A percentile compares a stretch with the other conserved stretches of the same genome.
These are phyloP conservation scores for Mesorhabditis spiculigera DNA, from an alignment of 2,888 invertebrate species.

Conservation along the genomic window DNA sequence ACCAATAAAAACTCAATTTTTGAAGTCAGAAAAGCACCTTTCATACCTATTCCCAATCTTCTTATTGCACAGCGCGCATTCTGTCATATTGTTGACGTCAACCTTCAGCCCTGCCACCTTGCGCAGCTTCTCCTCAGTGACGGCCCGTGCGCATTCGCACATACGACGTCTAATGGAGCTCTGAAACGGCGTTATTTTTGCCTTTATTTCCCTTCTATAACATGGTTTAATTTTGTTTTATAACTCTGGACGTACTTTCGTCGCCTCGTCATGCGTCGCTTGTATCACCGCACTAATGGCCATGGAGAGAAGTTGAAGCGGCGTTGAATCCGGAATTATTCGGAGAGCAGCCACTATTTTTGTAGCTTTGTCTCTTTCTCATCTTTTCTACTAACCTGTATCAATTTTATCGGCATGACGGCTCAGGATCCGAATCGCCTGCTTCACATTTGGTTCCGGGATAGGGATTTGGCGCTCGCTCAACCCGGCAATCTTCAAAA, in stretches of 20 bases:
- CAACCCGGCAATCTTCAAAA: constrained; percentile 47
- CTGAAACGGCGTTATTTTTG: constrained; percentile 27
- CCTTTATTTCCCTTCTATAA: background rate
- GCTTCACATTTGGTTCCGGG: constrained; percentile 73
- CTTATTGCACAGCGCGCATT: constrained; percentile 88
- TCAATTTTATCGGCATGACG: constrained; percentile 80
- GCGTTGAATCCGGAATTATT: constrained; percentile 77
- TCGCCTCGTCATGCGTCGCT: constrained; percentile 69
- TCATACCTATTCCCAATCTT: constrained; percentile 80
- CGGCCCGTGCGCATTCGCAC: constrained; percentile 65
- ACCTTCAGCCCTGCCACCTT: constrained; percentile 79
- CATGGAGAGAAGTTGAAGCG: constrained; percentile 70
- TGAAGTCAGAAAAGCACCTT: constrained; percentile 31
- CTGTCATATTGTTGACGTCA: constrained; percentile 78
- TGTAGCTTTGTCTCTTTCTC: constrained; percentile 4
- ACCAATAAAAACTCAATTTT: background rate
- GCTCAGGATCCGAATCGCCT: constrained; percentile 77
- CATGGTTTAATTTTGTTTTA: background rate
- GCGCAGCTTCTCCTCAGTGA: constrained; percentile 71
- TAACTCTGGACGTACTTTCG: constrained; percentile 19
- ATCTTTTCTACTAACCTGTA: constrained; percentile 65
- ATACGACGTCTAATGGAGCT: constrained; percentile 22
- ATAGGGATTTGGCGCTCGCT: constrained; percentile 31
- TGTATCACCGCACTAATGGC: constrained; percentile 73
- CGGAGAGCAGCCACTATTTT: constrained; percentile 66